phyloP scores from a whole-genome alignment of 2,113 vertebrate genomes.

The Mesoclemmys tuberculata region DNA sequence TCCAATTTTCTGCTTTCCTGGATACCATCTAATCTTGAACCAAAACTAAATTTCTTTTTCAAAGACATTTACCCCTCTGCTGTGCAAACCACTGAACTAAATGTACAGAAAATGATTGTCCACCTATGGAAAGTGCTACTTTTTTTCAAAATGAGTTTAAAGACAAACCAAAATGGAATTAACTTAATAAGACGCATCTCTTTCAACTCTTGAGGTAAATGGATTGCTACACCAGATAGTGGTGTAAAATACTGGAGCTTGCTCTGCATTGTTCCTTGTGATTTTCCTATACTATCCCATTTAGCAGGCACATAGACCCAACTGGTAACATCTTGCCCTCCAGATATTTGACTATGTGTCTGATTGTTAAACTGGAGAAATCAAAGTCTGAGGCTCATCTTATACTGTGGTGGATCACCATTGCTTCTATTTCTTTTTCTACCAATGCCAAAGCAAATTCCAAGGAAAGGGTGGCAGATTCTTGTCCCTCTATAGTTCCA shows the following conservation, averaged over 20 bases:
- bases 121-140: neutral
- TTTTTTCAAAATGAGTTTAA: neutral
- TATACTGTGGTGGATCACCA: neutral
- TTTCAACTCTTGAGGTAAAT: neutral
- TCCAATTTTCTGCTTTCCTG: constrained; percentile 10
- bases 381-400: fast-evolving
- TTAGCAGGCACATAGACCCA: neutral
- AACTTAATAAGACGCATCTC: neutral
- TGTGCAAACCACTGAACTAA: neutral
- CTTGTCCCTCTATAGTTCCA: constrained; percentile 32
- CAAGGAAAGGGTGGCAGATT: constrained; percentile 1
- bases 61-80: neutral
- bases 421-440: neutral
- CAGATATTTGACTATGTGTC: neutral
- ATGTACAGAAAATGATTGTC: neutral
- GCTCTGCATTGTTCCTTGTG: neutral
- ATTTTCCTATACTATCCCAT: neutral
- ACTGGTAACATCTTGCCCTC: neutral
- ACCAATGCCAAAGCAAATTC: neutral
- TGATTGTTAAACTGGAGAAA: neutral
- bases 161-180: neutral
- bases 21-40: neutral
- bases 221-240: neutral
- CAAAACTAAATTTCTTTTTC: neutral
- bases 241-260: neutral